Evolutionary conservation across 1,140 invertebrate genomes (phyloP).

Genomic region (Pemphigus obesinymphae): DNA sequence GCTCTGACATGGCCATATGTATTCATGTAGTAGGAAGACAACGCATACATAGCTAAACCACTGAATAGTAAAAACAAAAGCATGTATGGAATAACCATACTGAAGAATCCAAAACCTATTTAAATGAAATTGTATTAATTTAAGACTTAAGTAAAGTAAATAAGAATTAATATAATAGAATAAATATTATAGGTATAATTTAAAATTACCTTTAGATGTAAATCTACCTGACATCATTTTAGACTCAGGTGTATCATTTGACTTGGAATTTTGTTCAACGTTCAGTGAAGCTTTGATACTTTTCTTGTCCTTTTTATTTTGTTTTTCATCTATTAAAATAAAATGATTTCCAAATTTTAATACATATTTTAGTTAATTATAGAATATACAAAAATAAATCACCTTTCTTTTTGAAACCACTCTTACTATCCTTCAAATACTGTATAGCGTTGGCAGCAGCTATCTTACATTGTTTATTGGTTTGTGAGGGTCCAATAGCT

Average conservation of each 20-base stretch:
- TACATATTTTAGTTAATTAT: background rate
- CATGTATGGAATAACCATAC: conserved; percentile 17
- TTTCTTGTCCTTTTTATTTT: conserved; percentile 33
- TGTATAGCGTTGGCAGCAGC: conserved; percentile 1
- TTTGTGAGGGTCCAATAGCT: conserved; percentile 17
- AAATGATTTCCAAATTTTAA: background rate
- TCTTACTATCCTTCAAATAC: background rate
- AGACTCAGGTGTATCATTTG: background rate
- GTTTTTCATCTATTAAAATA: conserved; percentile 1
- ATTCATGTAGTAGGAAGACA: conserved; percentile 32
- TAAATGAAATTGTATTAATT: background rate
- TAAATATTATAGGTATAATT: background rate
- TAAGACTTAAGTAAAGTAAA: too few species aligned
- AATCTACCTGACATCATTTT: conserved; percentile 26
- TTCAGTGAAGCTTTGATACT: background rate
- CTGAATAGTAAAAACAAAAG: background rate
- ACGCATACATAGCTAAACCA: background rate
- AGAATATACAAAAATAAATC: background rate
- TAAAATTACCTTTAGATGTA: conserved; percentile 10
- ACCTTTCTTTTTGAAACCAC: conserved; percentile 27
- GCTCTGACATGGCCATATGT: conserved; percentile 11
- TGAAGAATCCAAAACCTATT: conserved; percentile 30
- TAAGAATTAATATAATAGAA: background rate
- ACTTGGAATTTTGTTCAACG: conserved; percentile 15
- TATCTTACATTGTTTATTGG: conserved; percentile 7